Evolutionary conservation across 2,113 vertebrate genomes (phyloP).

Genomic region (Pelobates fuscus): DNA sequence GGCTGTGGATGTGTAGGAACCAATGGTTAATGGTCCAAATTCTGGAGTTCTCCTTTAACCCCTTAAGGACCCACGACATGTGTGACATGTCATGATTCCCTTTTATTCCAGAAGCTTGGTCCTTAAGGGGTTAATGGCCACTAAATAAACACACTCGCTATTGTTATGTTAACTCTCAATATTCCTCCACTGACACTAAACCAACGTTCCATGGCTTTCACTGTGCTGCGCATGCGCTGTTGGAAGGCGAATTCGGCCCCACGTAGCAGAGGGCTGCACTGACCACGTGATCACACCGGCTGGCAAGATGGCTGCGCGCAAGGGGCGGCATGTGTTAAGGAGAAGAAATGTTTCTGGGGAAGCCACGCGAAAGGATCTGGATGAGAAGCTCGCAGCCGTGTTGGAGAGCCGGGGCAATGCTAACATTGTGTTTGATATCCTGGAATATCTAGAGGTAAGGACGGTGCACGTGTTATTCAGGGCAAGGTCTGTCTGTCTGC

Average conservation of each 20-base stretch:
- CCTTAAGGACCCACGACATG: too few species aligned
- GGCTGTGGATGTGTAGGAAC: too few species aligned
- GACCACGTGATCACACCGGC: neutral
- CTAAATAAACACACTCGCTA: too few species aligned
- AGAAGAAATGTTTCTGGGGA: neutral
- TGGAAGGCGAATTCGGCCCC: neutral
- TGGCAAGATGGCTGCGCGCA: slow-evolving; percentile 48
- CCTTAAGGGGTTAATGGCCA: too few species aligned
- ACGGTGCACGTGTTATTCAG: neutral
- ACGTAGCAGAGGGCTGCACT: too few species aligned
- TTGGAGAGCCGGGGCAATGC: slow-evolving; percentile 72
- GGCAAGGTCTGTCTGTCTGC: neutral
- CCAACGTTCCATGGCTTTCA: too few species aligned
- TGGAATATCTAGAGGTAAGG: slow-evolving; percentile 71
- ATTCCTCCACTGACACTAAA: too few species aligned
- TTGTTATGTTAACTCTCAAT: too few species aligned
- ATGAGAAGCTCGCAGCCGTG: slow-evolving; percentile 60
- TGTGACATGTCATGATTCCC: too few species aligned
- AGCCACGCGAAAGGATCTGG: slow-evolving; percentile 25
- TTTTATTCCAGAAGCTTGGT: too few species aligned
- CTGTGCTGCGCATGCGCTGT: neutral
- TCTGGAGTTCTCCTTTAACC: too few species aligned
- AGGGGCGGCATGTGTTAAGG: slow-evolving; percentile 20
- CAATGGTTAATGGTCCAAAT: too few species aligned
- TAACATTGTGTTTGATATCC: slow-evolving; percentile 83